Base-by-base conservation (phyloP, 2,888 invertebrate genomes). In the Lithosia quadra region DNA sequence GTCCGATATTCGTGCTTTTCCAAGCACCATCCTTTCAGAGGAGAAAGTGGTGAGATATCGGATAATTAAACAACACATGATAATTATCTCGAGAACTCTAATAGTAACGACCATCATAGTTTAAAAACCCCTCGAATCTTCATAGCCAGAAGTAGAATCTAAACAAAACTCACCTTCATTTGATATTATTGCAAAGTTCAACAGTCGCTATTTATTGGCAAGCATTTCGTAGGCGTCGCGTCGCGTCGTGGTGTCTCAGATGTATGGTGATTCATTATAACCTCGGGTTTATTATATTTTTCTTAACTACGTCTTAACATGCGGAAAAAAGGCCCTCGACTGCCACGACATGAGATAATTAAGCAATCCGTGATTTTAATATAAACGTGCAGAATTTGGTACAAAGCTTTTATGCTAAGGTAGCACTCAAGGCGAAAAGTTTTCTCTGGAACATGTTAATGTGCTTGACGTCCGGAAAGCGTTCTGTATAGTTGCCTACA, bases 211-310 rank as follows among this genome's bases (percentile, higher is more conserved):
- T 70, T 69, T 68, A 73, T 69, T 74, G 73, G 60, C 65, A 73
- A 78, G 66, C 34, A 62, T 66, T 72, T 71, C 74, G 78, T 78
- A 73, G 78, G 78, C 78, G 78, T 73, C 78, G 49, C 39, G 58
- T 61, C 56, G 74, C 28, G n/a, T 76, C 74, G 74, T 24, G 61
- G 65, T 36, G 58, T 18, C 60, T 60, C 28, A n/a, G 28, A 22
- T 43, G 43, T 49, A n/a, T 9, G 76, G 34, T 78, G 78, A 79
- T 61, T 79, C 77, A 75, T 69, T 15, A 21, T 73, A 69, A 75
- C 70, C 59, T 68, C 13, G 21, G 64, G 28, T 69, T 67, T 65
- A 65, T 49, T 49, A n/a, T n/a, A 49, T 43, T 18, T 43, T 18
- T 43, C 5, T 49, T 49, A 49, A 49, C 10, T 5, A 15, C 43